Percentiles rank a stretch among this genome's conserved stretches.
These are phyloP conservation scores for Chelon auratus DNA, from an alignment of 2,797 vertebrate species.

Conservation along the genomic window DNA sequence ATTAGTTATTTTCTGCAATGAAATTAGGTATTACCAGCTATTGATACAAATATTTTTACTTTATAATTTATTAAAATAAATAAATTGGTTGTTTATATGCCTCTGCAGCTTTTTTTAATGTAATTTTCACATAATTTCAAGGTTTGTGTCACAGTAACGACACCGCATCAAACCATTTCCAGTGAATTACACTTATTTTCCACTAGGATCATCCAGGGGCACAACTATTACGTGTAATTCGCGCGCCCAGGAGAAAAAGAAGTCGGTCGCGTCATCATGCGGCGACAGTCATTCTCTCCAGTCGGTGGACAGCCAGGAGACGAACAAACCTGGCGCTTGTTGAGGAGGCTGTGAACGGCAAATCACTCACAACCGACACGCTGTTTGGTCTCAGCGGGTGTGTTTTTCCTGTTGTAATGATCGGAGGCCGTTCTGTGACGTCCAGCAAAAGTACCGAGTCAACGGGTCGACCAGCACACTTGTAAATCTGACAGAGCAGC, in stretches of 20 bases:
- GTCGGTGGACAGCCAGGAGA: slow-evolving; percentile 73
- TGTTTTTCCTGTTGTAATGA: slow-evolving; percentile 26
- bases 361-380: slow-evolving; percentile 31
- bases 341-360: slow-evolving; percentile 51
- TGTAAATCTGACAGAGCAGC: slow-evolving; percentile 55
- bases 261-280: slow-evolving; percentile 60
- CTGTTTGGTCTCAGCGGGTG: slow-evolving; percentile 37
- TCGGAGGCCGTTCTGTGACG: slow-evolving; percentile 19
- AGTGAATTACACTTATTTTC: neutral
- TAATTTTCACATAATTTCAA: neutral
- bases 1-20: no score
- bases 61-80: no score
- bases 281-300: slow-evolving; percentile 75
- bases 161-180: no score
- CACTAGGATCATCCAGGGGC: neutral
- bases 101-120: no score
- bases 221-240: slow-evolving; percentile 50
- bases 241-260: slow-evolving; percentile 63
- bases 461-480: slow-evolving; percentile 33
- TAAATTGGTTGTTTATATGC: no score
- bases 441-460: slow-evolving; percentile 28
- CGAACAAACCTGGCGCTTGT: slow-evolving; percentile 67
- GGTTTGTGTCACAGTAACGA: no score
- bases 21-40: no score
- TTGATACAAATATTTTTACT: no score